Evolutionary conservation across 2,797 vertebrate species (phyloP).

Genomic region (Enteromius unitaeniatus): DNA sequence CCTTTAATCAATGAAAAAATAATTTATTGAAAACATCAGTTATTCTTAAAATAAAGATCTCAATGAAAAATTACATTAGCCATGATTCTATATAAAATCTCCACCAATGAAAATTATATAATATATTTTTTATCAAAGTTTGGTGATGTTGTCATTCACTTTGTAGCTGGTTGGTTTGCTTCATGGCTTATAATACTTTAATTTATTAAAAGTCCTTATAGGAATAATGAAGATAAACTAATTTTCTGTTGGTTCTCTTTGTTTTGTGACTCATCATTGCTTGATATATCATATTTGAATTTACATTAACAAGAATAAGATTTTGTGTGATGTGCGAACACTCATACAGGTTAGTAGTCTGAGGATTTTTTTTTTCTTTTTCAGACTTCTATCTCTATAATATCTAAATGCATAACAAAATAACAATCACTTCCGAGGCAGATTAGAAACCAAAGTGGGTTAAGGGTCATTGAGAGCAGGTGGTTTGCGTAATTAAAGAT

Average conservation of each 20-base stretch:
- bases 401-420: not conserved
- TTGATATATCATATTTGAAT: not conserved
- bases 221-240: not conserved
- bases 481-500: slow-evolving; percentile 26
- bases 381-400: no score
- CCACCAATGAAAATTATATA: no score
- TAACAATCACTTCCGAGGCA: not conserved
- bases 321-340: not conserved
- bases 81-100: no score
- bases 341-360: not conserved
- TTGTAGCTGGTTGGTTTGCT: not conserved
- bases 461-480: not conserved
- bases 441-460: not conserved
- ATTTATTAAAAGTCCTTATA: not conserved
- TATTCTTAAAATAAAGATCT: not conserved
- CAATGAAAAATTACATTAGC: not conserved
- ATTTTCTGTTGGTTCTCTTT: not conserved
- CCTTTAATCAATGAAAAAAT: not conserved
- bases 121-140: not conserved
- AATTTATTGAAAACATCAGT: not conserved
- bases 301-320: not conserved
- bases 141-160: not conserved
- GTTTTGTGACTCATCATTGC: not conserved
- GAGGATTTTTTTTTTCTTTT: not conserved
- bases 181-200: not conserved